A percentile compares a stretch with the other conserved stretches of the same genome.
These are phyloP conservation scores for Lepus timidus DNA, from an alignment of 2,113 vertebrate species.

Conservation along the genomic window DNA sequence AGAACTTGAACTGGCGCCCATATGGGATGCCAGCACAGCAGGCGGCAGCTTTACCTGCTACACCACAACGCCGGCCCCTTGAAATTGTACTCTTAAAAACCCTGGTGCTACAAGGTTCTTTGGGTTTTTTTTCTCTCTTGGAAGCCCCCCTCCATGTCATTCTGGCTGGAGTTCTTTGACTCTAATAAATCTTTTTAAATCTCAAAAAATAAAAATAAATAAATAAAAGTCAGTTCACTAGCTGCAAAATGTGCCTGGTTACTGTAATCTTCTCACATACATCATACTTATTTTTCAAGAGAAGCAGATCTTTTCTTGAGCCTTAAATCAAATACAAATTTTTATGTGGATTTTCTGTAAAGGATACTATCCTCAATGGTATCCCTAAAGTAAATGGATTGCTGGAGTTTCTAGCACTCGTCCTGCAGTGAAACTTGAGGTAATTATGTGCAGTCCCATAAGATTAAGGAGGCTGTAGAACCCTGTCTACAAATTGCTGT, in stretches of 20 bases:
- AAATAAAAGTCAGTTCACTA: not conserved
- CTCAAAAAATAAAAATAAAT: too few relatives aligned
- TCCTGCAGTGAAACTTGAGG: not conserved
- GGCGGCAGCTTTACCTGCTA: too few relatives aligned
- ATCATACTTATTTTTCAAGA: slow-evolving; percentile 42
- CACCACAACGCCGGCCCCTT: too few relatives aligned
- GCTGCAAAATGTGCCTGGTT: slow-evolving; percentile 24
- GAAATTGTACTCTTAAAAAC: too few relatives aligned
- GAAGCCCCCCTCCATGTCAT: too few relatives aligned
- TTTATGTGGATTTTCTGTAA: slow-evolving; percentile 38
- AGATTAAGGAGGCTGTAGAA: not conserved
- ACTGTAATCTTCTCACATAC: slow-evolving; percentile 28
- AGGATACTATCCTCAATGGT: not conserved
- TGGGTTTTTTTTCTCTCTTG: too few relatives aligned
- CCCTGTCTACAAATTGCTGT: not conserved
- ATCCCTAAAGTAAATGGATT: not conserved
- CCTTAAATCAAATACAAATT: slow-evolving; percentile 26
- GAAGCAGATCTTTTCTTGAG: slow-evolving; percentile 51
- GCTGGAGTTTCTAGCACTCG: not conserved
- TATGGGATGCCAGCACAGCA: too few relatives aligned
- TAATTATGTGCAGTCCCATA: not conserved
- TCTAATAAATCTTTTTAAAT: too few relatives aligned
- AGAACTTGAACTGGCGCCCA: too few relatives aligned
- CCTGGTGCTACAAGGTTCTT: too few relatives aligned
- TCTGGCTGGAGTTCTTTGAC: too few relatives aligned